Evolutionary conservation across 2,113 vertebrate genomes (phyloP).

Genomic region (Phoxinus phoxinus): DNA sequence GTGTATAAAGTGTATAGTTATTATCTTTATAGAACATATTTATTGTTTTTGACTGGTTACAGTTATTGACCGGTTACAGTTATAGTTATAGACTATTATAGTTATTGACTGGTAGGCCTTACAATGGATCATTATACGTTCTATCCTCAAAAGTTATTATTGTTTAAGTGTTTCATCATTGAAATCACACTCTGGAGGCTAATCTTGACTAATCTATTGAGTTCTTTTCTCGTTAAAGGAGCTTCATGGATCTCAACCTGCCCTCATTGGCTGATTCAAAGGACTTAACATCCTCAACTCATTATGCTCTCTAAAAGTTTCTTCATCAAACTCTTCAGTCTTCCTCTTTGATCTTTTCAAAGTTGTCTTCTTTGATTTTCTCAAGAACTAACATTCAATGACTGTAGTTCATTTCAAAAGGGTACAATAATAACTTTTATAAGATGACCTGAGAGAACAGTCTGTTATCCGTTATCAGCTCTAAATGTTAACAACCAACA

Average conservation of each 20-base stretch:
- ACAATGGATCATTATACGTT: background rate
- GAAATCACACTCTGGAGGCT: background rate
- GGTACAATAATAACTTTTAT: background rate
- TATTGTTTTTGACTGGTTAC: no score
- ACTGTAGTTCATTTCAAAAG: background rate
- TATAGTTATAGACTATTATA: background rate
- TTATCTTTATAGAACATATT: background rate
- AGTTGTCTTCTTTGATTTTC: background rate
- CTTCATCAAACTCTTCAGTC: background rate
- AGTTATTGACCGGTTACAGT: background rate
- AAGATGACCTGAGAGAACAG: background rate
- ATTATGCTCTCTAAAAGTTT: constrained; percentile 4
- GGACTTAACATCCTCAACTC: background rate
- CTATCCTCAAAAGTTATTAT: background rate
- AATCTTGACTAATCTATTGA: constrained; percentile 18
- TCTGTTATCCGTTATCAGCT: background rate
- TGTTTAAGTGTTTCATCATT: background rate
- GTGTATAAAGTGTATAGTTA: no score
- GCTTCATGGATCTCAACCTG: background rate
- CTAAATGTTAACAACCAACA: background rate
- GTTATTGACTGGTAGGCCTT: background rate
- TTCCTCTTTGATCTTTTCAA: constrained; percentile 14
- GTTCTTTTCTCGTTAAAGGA: background rate
- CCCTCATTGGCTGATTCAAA: background rate
- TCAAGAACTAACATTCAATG: constrained; percentile 2